Evolutionary conservation across 64 coral and sea anemone genomes (phyloP), one percentile per base, ranked within the genome.

Genomic region (Acropora yongei): DNA sequence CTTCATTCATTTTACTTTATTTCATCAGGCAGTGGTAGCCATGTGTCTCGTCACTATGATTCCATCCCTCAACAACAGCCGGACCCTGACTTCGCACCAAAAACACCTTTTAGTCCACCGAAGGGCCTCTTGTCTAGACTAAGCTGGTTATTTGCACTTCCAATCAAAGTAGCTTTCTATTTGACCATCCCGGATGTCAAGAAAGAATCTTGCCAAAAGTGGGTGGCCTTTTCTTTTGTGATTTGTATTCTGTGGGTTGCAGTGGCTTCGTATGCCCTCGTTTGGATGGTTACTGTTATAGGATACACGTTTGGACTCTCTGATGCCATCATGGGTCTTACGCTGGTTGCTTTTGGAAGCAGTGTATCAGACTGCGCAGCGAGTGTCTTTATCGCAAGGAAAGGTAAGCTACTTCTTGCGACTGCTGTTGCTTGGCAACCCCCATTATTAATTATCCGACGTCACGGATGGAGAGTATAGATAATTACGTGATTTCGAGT

Each of bases 11-110:
- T 10, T 55, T 30, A 30, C 30, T 55, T 7, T 55, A 55, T 55
- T 5, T 84, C 46, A 66, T 9, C 75, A 92, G 90, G 93, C 0
- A 90, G 81, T 7, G 65, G 87, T 5, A 86, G 80, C 20, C 86
- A 93, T 76, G 75, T 95, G 13, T 87, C 80, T 65, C 95, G 93
- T 49, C 90, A 95, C n/a, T 87, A 95, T 11, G 90, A 95, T 47
- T 95, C 51, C 10, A 55, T 55, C 3, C 51, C 6, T 10, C 51
- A 63, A 18, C 60, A 7, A 8, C 60, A 14, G 60, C 11, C 60
- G 13, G 60, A 1, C 11, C 60, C 90, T 18, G 94, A 96, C 19
- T 77, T 82, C 18, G 77, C 86, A 1, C 47, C 89, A 16, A 86
- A 78, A 48, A 89, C 49, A n/a, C 90, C 90, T 6, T 74, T 96